Percentiles rank a stretch among this genome's conserved stretches.
Evolutionary conservation across 1,140 invertebrate species (phyloP).

Genomic region (Bactericera cockerelli): DNA sequence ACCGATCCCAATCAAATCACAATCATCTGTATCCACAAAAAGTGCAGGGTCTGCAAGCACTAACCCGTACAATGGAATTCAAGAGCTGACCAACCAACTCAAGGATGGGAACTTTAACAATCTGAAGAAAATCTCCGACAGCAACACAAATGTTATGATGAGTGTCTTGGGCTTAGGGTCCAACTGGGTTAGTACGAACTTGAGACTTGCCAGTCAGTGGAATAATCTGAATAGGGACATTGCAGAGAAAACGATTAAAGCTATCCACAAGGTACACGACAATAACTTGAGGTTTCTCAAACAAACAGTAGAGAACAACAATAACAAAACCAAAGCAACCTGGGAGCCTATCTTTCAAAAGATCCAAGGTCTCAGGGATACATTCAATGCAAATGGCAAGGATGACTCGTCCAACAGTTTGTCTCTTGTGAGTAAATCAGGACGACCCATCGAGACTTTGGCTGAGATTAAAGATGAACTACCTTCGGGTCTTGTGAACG

Average conservation of each 20-base stretch:
- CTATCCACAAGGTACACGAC: background rate
- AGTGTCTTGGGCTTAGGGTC: background rate
- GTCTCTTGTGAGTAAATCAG: background rate
- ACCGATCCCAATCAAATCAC: background rate
- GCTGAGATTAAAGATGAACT: background rate
- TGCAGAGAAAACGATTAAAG: background rate
- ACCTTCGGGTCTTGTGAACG: background rate
- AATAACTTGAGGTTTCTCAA: background rate
- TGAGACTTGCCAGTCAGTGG: background rate
- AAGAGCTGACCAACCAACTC: constrained; percentile 2
- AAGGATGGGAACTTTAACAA: background rate
- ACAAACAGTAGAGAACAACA: background rate
- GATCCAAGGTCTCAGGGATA: background rate
- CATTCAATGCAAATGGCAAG: background rate
- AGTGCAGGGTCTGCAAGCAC: background rate
- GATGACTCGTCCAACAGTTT: constrained; percentile 2
- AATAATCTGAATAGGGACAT: background rate
- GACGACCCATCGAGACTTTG: background rate
- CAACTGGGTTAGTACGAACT: background rate
- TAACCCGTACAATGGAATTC: background rate
- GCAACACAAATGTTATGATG: background rate
- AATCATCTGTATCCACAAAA: background rate
- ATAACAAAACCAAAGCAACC: background rate
- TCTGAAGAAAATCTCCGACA: background rate
- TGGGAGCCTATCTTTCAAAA: background rate